Percentiles rank a stretch among this genome's conserved stretches.
phyloP scores from a whole-genome alignment of 1,140 invertebrate genomes.

The Aporrectodea caliginosa region DNA sequence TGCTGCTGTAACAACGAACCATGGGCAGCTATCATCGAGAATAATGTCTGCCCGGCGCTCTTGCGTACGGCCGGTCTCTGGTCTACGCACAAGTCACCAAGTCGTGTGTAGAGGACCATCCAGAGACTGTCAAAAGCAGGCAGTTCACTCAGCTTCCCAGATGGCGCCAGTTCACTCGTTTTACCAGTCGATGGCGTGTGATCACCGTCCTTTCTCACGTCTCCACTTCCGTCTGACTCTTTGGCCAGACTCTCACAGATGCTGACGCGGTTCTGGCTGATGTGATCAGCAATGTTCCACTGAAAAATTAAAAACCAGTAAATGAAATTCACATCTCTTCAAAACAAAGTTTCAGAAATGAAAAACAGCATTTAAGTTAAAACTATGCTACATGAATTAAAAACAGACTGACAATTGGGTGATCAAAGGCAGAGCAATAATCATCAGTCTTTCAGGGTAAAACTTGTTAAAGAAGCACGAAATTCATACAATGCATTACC shows the following conservation, averaged over 20 bases:
- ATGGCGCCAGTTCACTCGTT: slow-evolving; percentile 12
- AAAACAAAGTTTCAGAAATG: neutral
- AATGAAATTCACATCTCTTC: no score
- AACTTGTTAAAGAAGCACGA: no score
- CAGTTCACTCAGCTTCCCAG: slow-evolving; percentile 37
- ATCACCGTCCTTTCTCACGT: neutral
- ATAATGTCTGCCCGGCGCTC: slow-evolving; percentile 96
- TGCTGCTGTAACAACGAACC: slow-evolving; percentile 74
- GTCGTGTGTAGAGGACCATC: slow-evolving; percentile 87
- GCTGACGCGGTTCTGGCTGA: slow-evolving; percentile 79
- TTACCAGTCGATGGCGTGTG: neutral
- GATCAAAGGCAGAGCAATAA: no score
- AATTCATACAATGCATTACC: no score
- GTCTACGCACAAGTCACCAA: slow-evolving; percentile 92
- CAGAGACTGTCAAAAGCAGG: slow-evolving; percentile 87
- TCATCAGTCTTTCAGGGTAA: no score
- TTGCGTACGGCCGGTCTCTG: slow-evolving; percentile 89
- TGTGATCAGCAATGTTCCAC: slow-evolving; percentile 98
- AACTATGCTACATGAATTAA: no score
- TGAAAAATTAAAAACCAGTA: slow-evolving; percentile 48
- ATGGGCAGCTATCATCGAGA: slow-evolving; percentile 94
- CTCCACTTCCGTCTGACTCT: neutral
- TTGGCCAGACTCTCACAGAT: slow-evolving; percentile 24
- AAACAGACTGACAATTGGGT: no score
- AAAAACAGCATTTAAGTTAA: neutral